Conservation (phyloP, 2,888 invertebrate species). For the Drosophila borealis region DNA sequence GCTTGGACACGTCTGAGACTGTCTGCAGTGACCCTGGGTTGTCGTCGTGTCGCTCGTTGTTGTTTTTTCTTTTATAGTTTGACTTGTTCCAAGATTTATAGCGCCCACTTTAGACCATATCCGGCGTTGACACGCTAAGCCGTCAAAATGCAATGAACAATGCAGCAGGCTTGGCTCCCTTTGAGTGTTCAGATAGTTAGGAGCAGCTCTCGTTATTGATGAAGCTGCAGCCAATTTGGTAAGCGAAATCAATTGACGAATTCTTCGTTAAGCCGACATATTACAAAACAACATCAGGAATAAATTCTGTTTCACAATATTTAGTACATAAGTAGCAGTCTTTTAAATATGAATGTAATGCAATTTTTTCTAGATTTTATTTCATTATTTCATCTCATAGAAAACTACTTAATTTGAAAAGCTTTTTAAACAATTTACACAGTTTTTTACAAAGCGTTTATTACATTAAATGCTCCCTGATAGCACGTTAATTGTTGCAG, state of each 20-base stretch:
- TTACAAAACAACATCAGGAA: no score
- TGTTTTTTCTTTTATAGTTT: slow-evolving; percentile 31
- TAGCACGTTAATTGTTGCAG: no score
- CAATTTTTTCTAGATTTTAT: no score
- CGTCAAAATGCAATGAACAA: slow-evolving; percentile 36
- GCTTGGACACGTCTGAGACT: slow-evolving; percentile 33
- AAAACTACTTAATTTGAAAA: no score
- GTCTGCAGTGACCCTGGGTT: slow-evolving; percentile 28
- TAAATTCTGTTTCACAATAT: no score
- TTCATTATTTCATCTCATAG: no score
- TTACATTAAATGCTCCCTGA: no score
- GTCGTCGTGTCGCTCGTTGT: slow-evolving; percentile 27
- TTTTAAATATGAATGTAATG: no score
- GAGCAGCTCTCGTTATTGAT: neutral
- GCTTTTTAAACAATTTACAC: no score
- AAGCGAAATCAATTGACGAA: neutral
- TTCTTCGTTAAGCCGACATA: no score
- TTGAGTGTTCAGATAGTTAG: neutral
- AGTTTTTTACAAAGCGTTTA: no score
- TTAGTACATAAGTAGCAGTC: no score
- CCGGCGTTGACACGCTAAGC: slow-evolving; percentile 71
- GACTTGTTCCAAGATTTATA: slow-evolving; percentile 61
- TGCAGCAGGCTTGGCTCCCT: neutral
- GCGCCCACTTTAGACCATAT: slow-evolving; percentile 68
- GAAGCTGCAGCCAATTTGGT: neutral